A percentile compares a stretch with the other conserved stretches of the same genome.
Conservation (phyloP, 2,113 vertebrate genomes). For the Phrynosoma blainvillii region DNA sequence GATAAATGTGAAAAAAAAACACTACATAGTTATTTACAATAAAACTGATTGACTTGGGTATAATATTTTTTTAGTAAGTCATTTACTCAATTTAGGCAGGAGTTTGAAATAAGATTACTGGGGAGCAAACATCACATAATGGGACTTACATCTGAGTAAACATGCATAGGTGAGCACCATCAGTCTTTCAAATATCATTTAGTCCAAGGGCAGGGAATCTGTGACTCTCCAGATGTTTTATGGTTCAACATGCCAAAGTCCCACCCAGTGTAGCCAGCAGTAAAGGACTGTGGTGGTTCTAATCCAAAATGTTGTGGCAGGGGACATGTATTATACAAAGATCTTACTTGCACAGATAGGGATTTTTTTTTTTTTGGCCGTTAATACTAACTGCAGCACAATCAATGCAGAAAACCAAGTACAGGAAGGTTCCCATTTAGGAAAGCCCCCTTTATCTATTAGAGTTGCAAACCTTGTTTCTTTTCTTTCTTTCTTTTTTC, state of each 20-base stretch:
- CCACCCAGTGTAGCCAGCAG: too few species aligned
- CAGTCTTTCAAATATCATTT: not conserved
- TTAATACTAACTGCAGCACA: not conserved
- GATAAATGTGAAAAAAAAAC: not conserved
- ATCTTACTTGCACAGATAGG: not conserved
- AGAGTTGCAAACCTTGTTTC: too few species aligned
- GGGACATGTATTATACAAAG: not conserved
- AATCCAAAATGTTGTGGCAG: too few species aligned
- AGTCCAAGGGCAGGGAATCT: not conserved
- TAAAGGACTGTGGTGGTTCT: too few species aligned
- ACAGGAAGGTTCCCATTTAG: not conserved
- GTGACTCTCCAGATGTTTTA: too few species aligned
- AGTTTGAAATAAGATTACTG: not conserved
- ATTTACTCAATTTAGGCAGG: not conserved
- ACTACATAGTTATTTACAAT: too few species aligned
- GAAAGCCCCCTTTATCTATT: too few species aligned
- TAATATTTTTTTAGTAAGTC: not conserved
- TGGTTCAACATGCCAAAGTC: too few species aligned
- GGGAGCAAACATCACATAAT: not conserved
- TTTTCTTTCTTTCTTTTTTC: too few species aligned
- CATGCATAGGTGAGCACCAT: not conserved
- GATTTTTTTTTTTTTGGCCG: not conserved
- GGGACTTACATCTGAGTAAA: not conserved
- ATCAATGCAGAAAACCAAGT: not conserved
- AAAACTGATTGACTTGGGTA: too few species aligned